Percentiles rank a stretch among this genome's conserved stretches.
Evolutionary conservation across 2,888 invertebrate genomes (phyloP).

Genomic region (Cheilosia variabilis): DNA sequence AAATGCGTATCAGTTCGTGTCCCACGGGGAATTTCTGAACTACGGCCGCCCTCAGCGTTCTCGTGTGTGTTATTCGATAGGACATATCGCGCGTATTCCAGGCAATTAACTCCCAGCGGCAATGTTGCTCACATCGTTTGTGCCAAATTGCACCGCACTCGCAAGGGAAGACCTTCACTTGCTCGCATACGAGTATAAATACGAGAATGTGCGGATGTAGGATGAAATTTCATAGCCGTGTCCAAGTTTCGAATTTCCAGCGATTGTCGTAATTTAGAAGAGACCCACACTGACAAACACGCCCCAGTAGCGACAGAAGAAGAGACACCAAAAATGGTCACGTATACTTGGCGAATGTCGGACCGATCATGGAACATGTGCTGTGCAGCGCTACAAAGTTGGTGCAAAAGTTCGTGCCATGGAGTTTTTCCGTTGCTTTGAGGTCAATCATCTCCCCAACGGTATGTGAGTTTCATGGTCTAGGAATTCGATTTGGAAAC

Average conservation of each 20-base stretch:
- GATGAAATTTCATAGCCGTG: conserved; percentile 61
- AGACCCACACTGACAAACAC: conserved; percentile 5
- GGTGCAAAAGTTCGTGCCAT: conserved; percentile 40
- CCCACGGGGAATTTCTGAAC: conserved; percentile 1
- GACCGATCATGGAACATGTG: conserved; percentile 29
- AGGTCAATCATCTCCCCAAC: conserved; percentile 26
- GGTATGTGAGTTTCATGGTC: conserved; percentile 25
- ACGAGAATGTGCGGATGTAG: conserved; percentile 3
- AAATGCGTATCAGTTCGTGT: conserved; percentile 41
- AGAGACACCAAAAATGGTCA: conserved; percentile 52
- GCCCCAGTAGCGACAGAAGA: not conserved
- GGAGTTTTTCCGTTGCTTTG: conserved; percentile 9
- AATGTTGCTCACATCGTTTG: conserved; percentile 13
- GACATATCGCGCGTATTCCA: conserved; percentile 66
- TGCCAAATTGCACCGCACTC: conserved; percentile 36
- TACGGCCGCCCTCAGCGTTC: not conserved
- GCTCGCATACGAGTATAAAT: not conserved
- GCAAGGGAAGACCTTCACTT: conserved; percentile 34
- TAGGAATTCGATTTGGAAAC: conserved; percentile 46
- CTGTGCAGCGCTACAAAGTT: conserved; percentile 45
- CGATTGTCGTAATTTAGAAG: conserved; percentile 54
- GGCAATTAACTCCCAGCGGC: conserved; percentile 67
- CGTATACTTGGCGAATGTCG: conserved; percentile 29
- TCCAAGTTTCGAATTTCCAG: conserved; percentile 59
- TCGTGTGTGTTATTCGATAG: conserved; percentile 54